These are phyloP conservation scores for Chrysolina oricalcia DNA, from an alignment of 2,888 invertebrate species.

Conservation along the genomic window DNA sequence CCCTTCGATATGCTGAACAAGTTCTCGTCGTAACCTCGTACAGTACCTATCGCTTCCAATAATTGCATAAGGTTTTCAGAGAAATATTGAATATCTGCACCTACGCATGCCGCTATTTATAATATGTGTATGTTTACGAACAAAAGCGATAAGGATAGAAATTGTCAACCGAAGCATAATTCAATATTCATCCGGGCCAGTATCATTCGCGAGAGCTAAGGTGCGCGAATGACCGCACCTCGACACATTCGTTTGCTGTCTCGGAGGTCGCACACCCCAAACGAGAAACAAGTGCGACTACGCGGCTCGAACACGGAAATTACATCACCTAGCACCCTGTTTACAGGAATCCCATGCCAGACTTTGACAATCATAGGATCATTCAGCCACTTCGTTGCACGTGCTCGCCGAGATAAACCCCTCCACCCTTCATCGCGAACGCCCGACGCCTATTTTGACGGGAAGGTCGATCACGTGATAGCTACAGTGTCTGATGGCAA, in stretches of 20 bases:
- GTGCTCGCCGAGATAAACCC: conserved; percentile 27
- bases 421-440: conserved; percentile 44
- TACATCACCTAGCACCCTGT: conserved; percentile 30
- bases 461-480: conserved; percentile 88
- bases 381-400: conserved; percentile 41
- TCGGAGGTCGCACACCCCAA: conserved; percentile 35
- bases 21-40: background rate
- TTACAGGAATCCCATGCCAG: conserved; percentile 43
- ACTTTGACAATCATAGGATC: conserved; percentile 40
- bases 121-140: conserved; percentile 26
- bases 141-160: conserved; percentile 10
- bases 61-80: background rate
- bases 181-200: conserved; percentile 6
- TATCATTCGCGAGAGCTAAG: background rate
- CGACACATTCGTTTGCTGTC: conserved; percentile 7
- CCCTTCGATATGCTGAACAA: background rate
- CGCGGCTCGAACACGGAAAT: conserved; percentile 24
- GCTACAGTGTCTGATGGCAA: conserved; percentile 64
- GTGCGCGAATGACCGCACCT: conserved; percentile 26
- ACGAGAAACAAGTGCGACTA: conserved; percentile 36
- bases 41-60: background rate
- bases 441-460: conserved; percentile 82
- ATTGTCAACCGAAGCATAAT: conserved; percentile 23
- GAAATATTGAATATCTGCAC: conserved; percentile 5
- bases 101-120: background rate